phyloP scores from a whole-genome alignment of 1,140 invertebrate genomes.

The Proales similis region DNA sequence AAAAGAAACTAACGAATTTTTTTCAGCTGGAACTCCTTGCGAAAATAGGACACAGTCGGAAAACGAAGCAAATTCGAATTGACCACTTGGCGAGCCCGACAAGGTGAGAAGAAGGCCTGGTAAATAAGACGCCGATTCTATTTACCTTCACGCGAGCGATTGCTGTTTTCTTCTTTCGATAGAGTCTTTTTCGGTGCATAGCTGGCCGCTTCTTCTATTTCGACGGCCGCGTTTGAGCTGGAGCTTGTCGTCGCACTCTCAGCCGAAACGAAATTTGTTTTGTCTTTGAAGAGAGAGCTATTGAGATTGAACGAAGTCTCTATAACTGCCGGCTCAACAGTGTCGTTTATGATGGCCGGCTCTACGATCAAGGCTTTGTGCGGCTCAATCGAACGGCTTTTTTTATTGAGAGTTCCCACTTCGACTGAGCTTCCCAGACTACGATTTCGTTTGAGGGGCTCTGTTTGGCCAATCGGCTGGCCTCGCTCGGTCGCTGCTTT shows the following conservation, averaged over 20 bases:
- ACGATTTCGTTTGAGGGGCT: neutral
- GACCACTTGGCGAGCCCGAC: neutral
- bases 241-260: too few relatives aligned
- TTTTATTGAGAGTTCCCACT: too few relatives aligned
- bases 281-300: too few relatives aligned
- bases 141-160: slow-evolving; percentile 31
- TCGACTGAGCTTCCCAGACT: too few relatives aligned
- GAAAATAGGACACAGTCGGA: slow-evolving; percentile 33
- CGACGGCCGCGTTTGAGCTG: neutral
- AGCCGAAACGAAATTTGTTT: too few relatives aligned
- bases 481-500: neutral
- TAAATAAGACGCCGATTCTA: neutral
- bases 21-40: slow-evolving; percentile 34
- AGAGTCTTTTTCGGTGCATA: slow-evolving; percentile 13
- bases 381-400: too few relatives aligned
- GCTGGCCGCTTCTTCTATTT: neutral
- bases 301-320: too few relatives aligned
- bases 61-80: slow-evolving; percentile 27
- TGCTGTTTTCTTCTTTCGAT: too few relatives aligned
- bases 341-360: too few relatives aligned
- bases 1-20: slow-evolving; percentile 28
- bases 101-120: neutral
- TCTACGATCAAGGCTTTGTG: too few relatives aligned
- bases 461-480: too few relatives aligned
- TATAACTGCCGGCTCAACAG: too few relatives aligned